Base-by-base conservation (phyloP, 2,888 invertebrate genomes). In the Caenorhabditis uteleia region DNA sequence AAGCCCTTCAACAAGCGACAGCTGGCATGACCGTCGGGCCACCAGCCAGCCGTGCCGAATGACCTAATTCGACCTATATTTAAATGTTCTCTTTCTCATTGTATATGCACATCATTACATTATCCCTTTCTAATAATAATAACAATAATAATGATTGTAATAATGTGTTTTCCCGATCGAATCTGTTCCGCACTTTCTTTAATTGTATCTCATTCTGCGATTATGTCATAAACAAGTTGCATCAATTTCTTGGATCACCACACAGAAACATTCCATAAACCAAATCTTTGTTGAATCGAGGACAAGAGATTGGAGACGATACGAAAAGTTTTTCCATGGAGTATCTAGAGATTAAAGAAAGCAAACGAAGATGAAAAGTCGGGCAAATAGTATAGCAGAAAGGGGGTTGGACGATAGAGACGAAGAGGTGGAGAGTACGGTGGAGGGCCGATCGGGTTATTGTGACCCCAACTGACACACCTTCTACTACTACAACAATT, bases 31-130 rank as follows among this genome's bases (percentile, higher is more conserved):
- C 51, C 34, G 57, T 53, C 50, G 65, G 58, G 36, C 65, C 65
- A 50, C 58, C 65, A 59, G 58, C 65, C 55, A 58, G 58, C 51
- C 66, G 49, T 50, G 57, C 50, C 55, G 44, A 66, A 40, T 66
- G 66, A 66, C 66, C 66, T 54, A 36, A 48, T 59, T 66, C 45
- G 31, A 34, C 39, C 40, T 44, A n/a, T 36, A 38, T 39, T 55
- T 45, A 40, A 20, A 29, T 33, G 31, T 56, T 12, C 42, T 34
- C 38, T 42, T 40, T 38, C 36, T 38, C 25, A 23, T 51, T 50
- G n/a, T n/a, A n/a, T n/a, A n/a, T n/a, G n/a, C n/a, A n/a, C n/a
- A n/a, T n/a, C n/a, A n/a, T 47, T 27, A 16, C 20, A 31, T 31
- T 6, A 18, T 56, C 39, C 36, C 39, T 46, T 45, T 36, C 36